These are phyloP conservation scores for Apamea sordens DNA, from an alignment of 2,888 invertebrate genomes.

Conservation along the genomic window DNA sequence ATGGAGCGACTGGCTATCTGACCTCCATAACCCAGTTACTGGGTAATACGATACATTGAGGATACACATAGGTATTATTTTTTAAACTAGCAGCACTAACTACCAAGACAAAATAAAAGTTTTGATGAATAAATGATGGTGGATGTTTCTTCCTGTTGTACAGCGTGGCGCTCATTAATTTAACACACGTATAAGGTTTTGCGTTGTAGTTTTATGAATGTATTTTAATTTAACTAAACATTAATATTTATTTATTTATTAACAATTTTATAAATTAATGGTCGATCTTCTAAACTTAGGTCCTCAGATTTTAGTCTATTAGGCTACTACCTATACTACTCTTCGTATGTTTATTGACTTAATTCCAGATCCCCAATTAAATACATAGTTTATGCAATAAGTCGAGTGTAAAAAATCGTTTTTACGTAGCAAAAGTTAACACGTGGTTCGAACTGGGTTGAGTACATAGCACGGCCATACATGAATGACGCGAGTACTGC, in stretches of 20 bases:
- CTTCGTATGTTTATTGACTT: neutral
- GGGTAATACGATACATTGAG: too few species aligned
- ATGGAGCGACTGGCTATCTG: too few species aligned
- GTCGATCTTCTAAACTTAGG: neutral
- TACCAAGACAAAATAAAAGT: neutral
- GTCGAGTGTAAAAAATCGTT: constrained; percentile 39
- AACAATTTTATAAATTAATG: too few species aligned
- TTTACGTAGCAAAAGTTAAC: constrained; percentile 48
- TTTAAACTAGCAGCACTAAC: neutral
- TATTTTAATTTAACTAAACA: too few species aligned
- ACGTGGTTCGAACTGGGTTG: constrained; percentile 44
- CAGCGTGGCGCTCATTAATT: too few species aligned
- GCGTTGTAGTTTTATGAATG: too few species aligned
- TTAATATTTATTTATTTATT: too few species aligned
- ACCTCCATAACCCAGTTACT: too few species aligned
- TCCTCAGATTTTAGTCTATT: neutral
- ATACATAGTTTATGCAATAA: constrained; percentile 18
- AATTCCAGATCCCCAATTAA: neutral
- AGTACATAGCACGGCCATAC: constrained; percentile 56
- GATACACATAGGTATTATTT: neutral
- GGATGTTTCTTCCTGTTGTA: neutral
- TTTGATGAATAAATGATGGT: neutral
- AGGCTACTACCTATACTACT: too few species aligned
- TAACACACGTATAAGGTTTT: too few species aligned
- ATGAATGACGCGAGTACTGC: constrained; percentile 60